Evolutionary conservation across 2,888 invertebrate species (phyloP).

Genomic region (Ophion ventricosus): DNA sequence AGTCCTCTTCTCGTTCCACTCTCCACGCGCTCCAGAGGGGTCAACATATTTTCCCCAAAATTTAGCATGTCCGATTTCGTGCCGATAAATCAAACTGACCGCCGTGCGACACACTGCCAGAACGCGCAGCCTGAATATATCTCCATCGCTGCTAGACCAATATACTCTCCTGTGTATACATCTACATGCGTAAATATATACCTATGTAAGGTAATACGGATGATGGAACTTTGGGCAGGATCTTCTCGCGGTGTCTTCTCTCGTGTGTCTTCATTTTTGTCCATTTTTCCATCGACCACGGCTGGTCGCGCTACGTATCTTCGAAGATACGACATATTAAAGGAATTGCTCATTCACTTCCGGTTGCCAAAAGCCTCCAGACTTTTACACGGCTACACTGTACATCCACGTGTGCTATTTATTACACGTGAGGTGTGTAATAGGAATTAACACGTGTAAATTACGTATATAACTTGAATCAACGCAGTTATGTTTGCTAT

Average conservation of each 20-base stretch:
- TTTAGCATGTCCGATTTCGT: conserved; percentile 79
- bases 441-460: too few relatives aligned
- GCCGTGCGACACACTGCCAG: conserved; percentile 64
- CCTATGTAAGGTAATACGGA: background rate
- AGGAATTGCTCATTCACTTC: conserved; percentile 26
- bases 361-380: conserved; percentile 6
- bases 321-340: conserved; percentile 46
- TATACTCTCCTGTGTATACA: conserved; percentile 42
- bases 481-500: too few relatives aligned
- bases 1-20: conserved; percentile 35
- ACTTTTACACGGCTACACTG: conserved; percentile 40
- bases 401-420: too few relatives aligned
- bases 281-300: background rate
- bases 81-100: conserved; percentile 83
- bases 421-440: too few relatives aligned
- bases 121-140: conserved; percentile 51
- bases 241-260: conserved; percentile 25
- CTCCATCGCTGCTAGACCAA: conserved; percentile 50
- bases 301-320: conserved; percentile 45
- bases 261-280: conserved; percentile 8
- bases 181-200: conserved; percentile 36
- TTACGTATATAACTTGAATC: too few relatives aligned
- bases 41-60: conserved; percentile 82
- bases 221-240: background rate
- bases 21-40: conserved; percentile 54